Conservation (phyloP, 2,113 vertebrate species). For the Megaleporinus macrocephalus region DNA sequence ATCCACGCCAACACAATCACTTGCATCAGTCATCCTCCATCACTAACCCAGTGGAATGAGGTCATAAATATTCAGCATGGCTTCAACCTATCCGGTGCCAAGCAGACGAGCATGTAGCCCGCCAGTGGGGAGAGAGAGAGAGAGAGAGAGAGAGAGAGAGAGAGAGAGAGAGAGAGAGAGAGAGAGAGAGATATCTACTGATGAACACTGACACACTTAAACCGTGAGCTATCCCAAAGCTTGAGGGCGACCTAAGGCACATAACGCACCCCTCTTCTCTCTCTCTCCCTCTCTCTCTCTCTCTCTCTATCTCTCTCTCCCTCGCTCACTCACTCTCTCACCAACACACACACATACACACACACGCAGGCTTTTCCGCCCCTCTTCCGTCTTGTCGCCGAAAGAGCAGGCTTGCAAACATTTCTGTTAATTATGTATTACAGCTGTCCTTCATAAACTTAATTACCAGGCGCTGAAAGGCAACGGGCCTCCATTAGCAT, state of each 20-base stretch:
- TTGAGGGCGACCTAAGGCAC: slow-evolving; percentile 58
- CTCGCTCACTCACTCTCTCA: background rate
- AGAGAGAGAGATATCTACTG: slow-evolving; percentile 42
- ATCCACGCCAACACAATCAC: slow-evolving; percentile 32
- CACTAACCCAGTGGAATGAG: slow-evolving; percentile 55
- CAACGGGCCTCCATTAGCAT: slow-evolving; percentile 64
- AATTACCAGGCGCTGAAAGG: slow-evolving; percentile 67
- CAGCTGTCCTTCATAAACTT: slow-evolving; percentile 96
- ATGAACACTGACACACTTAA: slow-evolving; percentile 60
- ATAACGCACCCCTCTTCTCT: slow-evolving; percentile 47
- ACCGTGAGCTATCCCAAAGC: slow-evolving; percentile 53
- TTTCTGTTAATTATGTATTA: slow-evolving; percentile 99
- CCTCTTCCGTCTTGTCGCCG: slow-evolving; percentile 46
- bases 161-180: slow-evolving; percentile 18
- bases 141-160: slow-evolving; percentile 12
- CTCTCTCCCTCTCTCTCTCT: background rate
- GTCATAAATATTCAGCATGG: slow-evolving; percentile 62
- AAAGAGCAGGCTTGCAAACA: slow-evolving; percentile 64
- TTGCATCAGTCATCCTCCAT: slow-evolving; percentile 60
- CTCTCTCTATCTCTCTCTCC: background rate
- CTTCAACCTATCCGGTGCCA: slow-evolving; percentile 57
- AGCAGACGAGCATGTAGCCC: slow-evolving; percentile 49
- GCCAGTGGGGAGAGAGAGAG: slow-evolving; percentile 40
- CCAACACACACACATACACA: slow-evolving; percentile 33
- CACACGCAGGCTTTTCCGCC: slow-evolving; percentile 51